phyloP scores from a whole-genome alignment of 2,113 vertebrate genomes.

The Semicossyphus pulcher region DNA sequence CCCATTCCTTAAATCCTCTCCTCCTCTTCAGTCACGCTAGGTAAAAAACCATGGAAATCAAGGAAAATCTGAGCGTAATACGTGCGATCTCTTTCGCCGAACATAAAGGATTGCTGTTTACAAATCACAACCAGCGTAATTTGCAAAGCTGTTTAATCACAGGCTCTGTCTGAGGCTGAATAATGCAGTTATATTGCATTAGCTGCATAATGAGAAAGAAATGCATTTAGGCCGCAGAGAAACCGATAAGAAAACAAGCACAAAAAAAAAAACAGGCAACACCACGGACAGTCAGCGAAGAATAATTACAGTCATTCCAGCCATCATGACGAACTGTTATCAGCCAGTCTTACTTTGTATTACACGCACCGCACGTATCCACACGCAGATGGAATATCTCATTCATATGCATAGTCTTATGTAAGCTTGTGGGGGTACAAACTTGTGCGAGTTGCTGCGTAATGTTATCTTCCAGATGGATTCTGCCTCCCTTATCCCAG shows the following conservation, averaged over 20 bases:
- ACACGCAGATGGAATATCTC: constrained; percentile 55
- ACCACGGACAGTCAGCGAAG: background rate
- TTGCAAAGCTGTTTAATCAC: constrained; percentile 20
- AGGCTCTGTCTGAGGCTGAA: constrained; percentile 24
- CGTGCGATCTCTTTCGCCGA: background rate
- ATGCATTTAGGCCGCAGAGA: background rate
- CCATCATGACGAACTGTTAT: constrained; percentile 18
- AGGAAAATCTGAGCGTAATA: background rate
- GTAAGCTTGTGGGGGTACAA: constrained; percentile 72
- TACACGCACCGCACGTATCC: constrained; percentile 25
- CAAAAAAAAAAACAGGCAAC: constrained; percentile 4
- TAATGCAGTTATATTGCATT: constrained; percentile 23
- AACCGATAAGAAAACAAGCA: constrained; percentile 13
- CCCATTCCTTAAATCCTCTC: background rate
- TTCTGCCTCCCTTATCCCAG: constrained; percentile 68
- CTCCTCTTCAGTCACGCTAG: background rate
- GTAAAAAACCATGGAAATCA: background rate
- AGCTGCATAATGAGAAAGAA: constrained; percentile 3
- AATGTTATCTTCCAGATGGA: constrained; percentile 78
- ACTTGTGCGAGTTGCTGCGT: constrained; percentile 69
- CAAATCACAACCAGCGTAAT: constrained; percentile 5
- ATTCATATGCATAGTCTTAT: constrained; percentile 71
- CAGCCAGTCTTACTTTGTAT: constrained; percentile 31
- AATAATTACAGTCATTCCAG: constrained; percentile 26
- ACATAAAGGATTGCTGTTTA: background rate